phyloP scores from a whole-genome alignment of 2,797 vertebrate genomes.

The Garrulus glandarius region DNA sequence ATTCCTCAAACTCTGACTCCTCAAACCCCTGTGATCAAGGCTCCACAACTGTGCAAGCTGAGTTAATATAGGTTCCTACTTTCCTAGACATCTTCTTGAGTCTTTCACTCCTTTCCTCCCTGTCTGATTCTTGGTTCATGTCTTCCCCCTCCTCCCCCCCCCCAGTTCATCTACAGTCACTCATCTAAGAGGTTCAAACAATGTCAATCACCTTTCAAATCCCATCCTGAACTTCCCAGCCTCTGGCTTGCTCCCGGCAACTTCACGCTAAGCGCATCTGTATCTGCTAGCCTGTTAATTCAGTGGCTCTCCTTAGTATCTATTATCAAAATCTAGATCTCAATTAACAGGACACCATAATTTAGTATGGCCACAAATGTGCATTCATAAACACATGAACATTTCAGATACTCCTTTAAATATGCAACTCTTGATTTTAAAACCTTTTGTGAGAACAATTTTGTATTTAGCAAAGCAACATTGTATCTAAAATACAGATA shows the following conservation, averaged over 20 bases:
- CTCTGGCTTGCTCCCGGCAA: neutral
- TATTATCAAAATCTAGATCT: neutral
- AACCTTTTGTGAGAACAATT: neutral
- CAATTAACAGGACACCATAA: neutral
- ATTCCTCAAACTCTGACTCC: neutral
- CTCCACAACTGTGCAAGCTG: neutral
- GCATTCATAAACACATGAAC: neutral
- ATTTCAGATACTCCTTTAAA: neutral
- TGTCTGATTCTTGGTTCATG: fast-evolving
- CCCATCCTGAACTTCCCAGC: neutral
- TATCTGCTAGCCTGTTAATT: neutral
- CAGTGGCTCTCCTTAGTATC: neutral
- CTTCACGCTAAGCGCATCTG: neutral
- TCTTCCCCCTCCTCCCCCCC: fast-evolving
- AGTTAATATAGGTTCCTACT: neutral
- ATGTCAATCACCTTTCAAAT: neutral
- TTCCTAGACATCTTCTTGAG: neutral
- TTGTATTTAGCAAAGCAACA: neutral
- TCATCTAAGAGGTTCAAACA: neutral
- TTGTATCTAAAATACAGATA: neutral
- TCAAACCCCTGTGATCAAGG: neutral
- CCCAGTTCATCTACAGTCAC: neutral
- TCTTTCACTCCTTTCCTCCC: neutral
- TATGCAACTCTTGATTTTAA: neutral
- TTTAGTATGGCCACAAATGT: neutral